phyloP scores from a whole-genome alignment of 2,113 vertebrate genomes.

The Poeciliopsis turrubarensis region DNA sequence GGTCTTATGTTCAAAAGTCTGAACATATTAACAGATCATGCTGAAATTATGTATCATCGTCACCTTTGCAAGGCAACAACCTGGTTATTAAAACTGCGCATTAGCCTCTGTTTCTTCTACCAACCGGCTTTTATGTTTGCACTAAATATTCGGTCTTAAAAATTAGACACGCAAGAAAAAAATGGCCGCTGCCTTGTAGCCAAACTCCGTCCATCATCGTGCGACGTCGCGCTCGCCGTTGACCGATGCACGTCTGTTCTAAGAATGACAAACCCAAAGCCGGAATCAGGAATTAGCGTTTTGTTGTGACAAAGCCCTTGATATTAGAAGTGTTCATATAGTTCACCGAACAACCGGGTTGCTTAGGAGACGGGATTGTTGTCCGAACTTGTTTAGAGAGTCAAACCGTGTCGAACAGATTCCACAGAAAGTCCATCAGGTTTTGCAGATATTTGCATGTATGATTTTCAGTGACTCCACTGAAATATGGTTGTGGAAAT shows the following conservation, averaged over 20 bases:
- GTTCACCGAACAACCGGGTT: constrained; percentile 59
- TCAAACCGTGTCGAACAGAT: constrained; percentile 14
- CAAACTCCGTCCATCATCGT: constrained; percentile 13
- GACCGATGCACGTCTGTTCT: constrained; percentile 8
- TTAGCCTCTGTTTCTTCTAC: neutral
- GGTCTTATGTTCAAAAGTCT: neutral
- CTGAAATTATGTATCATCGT: neutral
- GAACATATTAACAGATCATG: neutral
- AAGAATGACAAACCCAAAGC: constrained; percentile 25
- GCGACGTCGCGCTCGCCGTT: neutral
- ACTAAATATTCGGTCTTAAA: neutral
- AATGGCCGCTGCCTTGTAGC: neutral
- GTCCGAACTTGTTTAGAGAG: constrained; percentile 28
- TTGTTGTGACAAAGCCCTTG: constrained; percentile 69
- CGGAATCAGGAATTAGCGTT: constrained; percentile 46
- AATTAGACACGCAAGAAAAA: neutral
- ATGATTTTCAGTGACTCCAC: constrained; percentile 16
- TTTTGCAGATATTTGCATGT: constrained; percentile 35
- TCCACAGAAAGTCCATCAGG: constrained; percentile 24
- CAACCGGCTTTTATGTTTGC: constrained; percentile 12
- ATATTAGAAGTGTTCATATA: constrained; percentile 37
- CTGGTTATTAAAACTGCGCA: neutral
- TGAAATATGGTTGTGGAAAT: constrained; percentile 23
- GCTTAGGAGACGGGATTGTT: constrained; percentile 45
- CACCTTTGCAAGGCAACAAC: neutral